Evolutionary conservation across 2,888 invertebrate species (phyloP).

Genomic region (Ophion ellenae): DNA sequence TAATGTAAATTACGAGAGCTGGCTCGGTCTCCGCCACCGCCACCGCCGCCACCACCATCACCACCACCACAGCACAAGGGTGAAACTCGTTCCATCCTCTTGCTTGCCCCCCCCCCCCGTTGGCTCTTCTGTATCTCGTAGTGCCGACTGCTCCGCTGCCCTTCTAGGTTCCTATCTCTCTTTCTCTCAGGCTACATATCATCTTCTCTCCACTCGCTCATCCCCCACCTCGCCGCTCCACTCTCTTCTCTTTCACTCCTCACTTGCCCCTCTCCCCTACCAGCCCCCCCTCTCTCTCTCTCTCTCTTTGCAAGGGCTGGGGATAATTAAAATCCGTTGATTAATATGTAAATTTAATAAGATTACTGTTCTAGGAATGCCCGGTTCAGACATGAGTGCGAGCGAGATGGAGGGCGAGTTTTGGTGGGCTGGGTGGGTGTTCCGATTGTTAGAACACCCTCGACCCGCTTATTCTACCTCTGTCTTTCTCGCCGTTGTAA

Average conservation of each 20-base stretch:
- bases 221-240: constrained; percentile 65
- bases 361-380: constrained; percentile 97
- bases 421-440: constrained; percentile 60
- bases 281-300: constrained; percentile 55
- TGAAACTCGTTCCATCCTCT: constrained; percentile 74
- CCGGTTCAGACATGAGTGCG: constrained; percentile 81
- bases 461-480: constrained; percentile 35
- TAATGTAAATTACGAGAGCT: constrained; percentile 96
- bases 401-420: constrained; percentile 33
- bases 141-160: constrained; percentile 55
- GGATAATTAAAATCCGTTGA: constrained; percentile 99
- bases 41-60: constrained; percentile 78
- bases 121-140: constrained; percentile 58
- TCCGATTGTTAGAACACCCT: constrained; percentile 66
- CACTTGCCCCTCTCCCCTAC: constrained; percentile 63
- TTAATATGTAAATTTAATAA: constrained; percentile 99
- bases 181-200: constrained; percentile 57
- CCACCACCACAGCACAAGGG: constrained; percentile 82
- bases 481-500: constrained; percentile 10
- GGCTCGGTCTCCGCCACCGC: constrained; percentile 84
- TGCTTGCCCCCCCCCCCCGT: constrained; percentile 26
- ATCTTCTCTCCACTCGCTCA: constrained; percentile 68
- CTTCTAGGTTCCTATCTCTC: constrained; percentile 56
- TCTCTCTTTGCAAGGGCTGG: constrained; percentile 85
- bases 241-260: constrained; percentile 69